Percentiles rank a stretch among this genome's conserved stretches.
Evolutionary conservation across 2,888 invertebrate genomes (phyloP).

Genomic region (Philopedon plagiatum): DNA sequence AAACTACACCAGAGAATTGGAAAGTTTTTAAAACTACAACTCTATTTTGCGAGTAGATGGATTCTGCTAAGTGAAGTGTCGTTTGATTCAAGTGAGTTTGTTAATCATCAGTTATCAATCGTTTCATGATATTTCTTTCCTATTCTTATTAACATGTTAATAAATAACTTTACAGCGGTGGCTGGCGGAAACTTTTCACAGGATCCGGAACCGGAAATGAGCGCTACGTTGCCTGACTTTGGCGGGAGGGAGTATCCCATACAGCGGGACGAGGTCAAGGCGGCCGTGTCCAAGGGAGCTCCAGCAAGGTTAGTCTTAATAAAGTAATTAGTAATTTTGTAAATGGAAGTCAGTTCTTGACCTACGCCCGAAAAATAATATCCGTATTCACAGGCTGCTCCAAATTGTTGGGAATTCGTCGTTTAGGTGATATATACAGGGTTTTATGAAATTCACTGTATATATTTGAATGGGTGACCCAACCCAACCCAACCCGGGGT

Average conservation of each 20-base stretch:
- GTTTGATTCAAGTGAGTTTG: constrained; percentile 81
- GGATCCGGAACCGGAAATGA: constrained; percentile 72
- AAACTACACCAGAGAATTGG: constrained; percentile 84
- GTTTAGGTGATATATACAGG: no score
- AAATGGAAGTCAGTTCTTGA: no score
- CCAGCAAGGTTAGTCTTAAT: constrained; percentile 25
- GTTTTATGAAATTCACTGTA: no score
- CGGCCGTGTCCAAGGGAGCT: constrained; percentile 63
- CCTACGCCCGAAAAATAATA: no score
- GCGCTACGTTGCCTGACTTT: constrained; percentile 63
- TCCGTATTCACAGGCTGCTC: no score
- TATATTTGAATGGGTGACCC: no score
- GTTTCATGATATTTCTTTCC: background rate
- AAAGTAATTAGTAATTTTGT: no score
- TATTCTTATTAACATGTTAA: background rate
- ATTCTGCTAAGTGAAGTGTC: constrained; percentile 89
- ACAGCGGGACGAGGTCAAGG: constrained; percentile 79
- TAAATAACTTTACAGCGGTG: constrained; percentile 69
- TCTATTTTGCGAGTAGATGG: constrained; percentile 87
- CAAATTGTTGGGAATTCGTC: no score
- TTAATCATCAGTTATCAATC: no score
- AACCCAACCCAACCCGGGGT: no score
- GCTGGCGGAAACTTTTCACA: constrained; percentile 74
- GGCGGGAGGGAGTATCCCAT: constrained; percentile 75
- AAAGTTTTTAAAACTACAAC: constrained; percentile 80